Conservation (phyloP, 2,888 invertebrate genomes). For the Protodeltote pygarga region DNA sequence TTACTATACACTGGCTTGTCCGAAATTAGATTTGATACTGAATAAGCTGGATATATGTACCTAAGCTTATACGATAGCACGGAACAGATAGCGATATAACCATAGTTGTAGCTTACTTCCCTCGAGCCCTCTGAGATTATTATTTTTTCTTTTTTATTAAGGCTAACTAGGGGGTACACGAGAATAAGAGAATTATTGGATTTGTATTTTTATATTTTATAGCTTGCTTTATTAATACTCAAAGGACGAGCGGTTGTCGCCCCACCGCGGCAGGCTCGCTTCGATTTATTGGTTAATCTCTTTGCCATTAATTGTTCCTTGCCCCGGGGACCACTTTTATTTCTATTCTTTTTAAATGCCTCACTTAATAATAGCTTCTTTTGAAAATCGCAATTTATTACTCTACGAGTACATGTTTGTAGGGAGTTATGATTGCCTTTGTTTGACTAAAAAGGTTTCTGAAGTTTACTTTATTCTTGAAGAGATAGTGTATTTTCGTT, state of each 20-base stretch:
- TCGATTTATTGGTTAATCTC: constrained; percentile 65
- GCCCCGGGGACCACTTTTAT: constrained; percentile 52
- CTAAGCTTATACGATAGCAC: too few relatives aligned
- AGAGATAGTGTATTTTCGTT: too few relatives aligned
- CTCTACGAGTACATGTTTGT: constrained; percentile 46
- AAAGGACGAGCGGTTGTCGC: constrained; percentile 18
- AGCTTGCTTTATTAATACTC: constrained; percentile 3
- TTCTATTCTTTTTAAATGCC: constrained; percentile 61
- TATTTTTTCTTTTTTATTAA: too few relatives aligned
- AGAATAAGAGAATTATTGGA: too few relatives aligned
- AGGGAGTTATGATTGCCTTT: constrained; percentile 51
- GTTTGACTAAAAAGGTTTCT: constrained; percentile 20
- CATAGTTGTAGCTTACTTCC: too few relatives aligned
- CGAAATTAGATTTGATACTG: too few relatives aligned
- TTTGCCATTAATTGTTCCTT: constrained; percentile 64
- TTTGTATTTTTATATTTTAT: neutral
- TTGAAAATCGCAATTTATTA: constrained; percentile 62
- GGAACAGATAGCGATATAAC: too few relatives aligned
- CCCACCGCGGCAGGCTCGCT: constrained; percentile 44
- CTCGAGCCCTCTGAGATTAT: too few relatives aligned
- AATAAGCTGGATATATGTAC: too few relatives aligned
- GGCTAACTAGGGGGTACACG: too few relatives aligned
- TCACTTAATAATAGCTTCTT: constrained; percentile 58
- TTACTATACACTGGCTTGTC: too few relatives aligned
- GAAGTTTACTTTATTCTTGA: too few relatives aligned